Conservation (phyloP, 2,888 invertebrate species). For the Pristionchus entomophagus region DNA sequence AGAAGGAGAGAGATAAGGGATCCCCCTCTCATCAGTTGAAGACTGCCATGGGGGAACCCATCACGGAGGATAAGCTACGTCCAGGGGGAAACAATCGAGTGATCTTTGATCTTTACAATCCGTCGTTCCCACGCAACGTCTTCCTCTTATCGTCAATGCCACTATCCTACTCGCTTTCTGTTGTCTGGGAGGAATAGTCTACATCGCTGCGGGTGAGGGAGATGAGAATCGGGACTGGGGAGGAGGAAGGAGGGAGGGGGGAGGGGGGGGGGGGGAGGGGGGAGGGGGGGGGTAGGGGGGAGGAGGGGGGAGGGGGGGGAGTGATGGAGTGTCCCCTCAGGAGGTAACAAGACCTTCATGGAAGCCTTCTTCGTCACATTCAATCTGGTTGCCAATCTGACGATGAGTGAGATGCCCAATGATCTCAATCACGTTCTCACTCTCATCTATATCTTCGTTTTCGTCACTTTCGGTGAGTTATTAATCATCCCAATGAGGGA, state of each 20-base stretch:
- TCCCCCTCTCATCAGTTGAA: neutral
- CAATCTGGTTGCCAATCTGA: conserved; percentile 75
- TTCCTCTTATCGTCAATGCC: conserved; percentile 75
- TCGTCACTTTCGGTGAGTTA: conserved; percentile 73
- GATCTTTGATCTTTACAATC: conserved; percentile 20
- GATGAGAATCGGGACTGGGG: neutral
- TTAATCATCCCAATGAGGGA: neutral
- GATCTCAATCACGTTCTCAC: conserved; percentile 71
- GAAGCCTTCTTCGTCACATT: conserved; percentile 75
- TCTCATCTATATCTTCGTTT: conserved; percentile 74
- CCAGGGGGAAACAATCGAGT: neutral
- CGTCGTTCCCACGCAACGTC: conserved; percentile 60
- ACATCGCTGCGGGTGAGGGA: conserved; percentile 67
- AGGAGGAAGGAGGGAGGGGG: neutral
- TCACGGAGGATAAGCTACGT: conserved; percentile 43
- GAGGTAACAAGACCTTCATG: conserved; percentile 71
- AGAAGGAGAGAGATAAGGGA: neutral
- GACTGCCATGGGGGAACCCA: conserved; percentile 23
- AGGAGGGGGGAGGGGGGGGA: no score
- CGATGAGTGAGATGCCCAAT: conserved; percentile 75
- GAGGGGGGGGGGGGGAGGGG: no score
- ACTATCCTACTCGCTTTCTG: conserved; percentile 75
- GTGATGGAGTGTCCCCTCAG: no score
- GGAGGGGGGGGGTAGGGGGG: no score
- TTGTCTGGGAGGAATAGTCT: conserved; percentile 73